Conservation (phyloP, 2,113 vertebrate species). For the Melanocharis versteri region DNA sequence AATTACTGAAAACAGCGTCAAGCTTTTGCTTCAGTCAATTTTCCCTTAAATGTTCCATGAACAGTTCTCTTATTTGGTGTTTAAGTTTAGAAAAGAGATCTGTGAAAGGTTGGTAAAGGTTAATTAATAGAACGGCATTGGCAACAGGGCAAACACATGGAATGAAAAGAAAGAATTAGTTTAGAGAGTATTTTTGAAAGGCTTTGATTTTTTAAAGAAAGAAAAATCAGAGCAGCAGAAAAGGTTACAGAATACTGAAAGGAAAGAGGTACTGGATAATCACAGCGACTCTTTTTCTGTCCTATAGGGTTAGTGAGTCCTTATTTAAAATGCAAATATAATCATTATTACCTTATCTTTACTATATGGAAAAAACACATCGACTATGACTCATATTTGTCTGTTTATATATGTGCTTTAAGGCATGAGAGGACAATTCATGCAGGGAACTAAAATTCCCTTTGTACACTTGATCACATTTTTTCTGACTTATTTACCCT, state of each 20-base stretch:
- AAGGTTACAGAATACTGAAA: background rate
- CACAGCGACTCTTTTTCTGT: background rate
- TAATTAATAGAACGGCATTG: background rate
- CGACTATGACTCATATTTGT: background rate
- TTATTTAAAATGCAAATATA: background rate
- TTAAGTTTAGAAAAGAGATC: background rate
- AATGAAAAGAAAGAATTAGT: background rate
- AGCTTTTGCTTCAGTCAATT: background rate
- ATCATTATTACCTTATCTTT: background rate
- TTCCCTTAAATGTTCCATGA: background rate
- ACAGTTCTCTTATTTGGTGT: background rate
- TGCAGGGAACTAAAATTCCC: background rate
- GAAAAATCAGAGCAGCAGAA: background rate
- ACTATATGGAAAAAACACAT: background rate
- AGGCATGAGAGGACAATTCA: background rate
- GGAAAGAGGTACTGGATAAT: background rate
- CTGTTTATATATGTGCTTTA: background rate
- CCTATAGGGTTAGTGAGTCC: background rate
- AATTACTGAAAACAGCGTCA: background rate
- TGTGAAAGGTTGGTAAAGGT: background rate
- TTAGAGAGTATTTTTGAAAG: background rate
- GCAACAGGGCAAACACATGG: background rate
- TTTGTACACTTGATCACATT: background rate
- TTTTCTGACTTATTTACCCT: background rate
- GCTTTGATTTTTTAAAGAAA: background rate